phyloP scores from a whole-genome alignment of 2,888 invertebrate genomes.

The Parascotia fuliginaria region DNA sequence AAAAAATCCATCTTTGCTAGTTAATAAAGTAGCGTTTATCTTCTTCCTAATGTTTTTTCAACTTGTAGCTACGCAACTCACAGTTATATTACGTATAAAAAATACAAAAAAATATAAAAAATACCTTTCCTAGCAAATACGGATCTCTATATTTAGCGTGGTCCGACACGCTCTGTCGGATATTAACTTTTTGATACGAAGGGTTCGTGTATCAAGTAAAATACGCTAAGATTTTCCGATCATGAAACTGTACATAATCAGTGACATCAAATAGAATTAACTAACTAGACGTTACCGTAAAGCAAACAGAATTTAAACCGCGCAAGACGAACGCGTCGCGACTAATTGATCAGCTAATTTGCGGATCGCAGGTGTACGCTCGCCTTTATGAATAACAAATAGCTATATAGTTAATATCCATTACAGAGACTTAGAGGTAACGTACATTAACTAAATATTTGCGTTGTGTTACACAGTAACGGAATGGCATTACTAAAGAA shows the following conservation, averaged over 20 bases:
- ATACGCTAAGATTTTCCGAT: not conserved
- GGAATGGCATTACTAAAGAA: not conserved
- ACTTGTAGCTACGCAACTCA: no score
- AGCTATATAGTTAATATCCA: conserved; percentile 45
- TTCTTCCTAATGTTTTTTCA: no score
- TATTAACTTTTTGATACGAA: no score
- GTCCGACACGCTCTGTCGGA: no score
- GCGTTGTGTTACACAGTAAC: not conserved
- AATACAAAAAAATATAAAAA: no score
- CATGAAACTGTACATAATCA: conserved; percentile 28
- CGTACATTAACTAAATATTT: not conserved
- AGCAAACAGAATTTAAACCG: conserved; percentile 50
- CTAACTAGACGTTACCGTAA: conserved; percentile 53
- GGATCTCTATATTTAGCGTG: no score
- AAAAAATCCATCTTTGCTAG: no score
- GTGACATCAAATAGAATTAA: conserved; percentile 46
- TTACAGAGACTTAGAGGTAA: conserved; percentile 22
- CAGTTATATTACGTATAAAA: no score
- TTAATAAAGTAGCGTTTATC: no score
- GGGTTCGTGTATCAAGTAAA: not conserved
- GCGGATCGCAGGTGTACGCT: conserved; percentile 54
- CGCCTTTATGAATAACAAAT: conserved; percentile 64
- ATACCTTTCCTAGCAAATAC: no score
- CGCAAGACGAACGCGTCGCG: conserved; percentile 54
- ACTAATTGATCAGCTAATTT: conserved; percentile 73